A percentile compares a stretch with the other conserved stretches of the same genome.
Conservation (phyloP, 2,888 invertebrate genomes). For the Lamellibrachia satsuma region DNA sequence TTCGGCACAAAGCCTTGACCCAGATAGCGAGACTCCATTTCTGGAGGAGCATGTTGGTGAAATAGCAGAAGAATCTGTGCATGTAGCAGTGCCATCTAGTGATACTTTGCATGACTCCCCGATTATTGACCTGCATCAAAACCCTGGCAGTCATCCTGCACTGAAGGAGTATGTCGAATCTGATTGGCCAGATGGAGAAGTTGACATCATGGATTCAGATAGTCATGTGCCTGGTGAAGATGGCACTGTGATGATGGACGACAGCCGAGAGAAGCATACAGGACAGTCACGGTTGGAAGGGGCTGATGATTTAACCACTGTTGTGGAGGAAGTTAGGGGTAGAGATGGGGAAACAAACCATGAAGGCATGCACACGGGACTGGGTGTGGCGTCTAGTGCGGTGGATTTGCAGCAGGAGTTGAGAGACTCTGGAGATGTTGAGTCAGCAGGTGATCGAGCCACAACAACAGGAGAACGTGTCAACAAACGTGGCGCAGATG, state of each 20-base stretch:
- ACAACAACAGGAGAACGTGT: background rate
- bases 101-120: background rate
- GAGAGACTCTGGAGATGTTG: background rate
- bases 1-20: background rate
- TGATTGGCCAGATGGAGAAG: background rate
- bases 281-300: background rate
- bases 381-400: background rate
- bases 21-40: background rate
- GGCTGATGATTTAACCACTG: background rate
- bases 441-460: background rate
- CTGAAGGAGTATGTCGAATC: background rate
- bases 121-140: background rate
- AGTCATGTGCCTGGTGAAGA: background rate
- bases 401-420: background rate
- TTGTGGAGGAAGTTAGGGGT: background rate
- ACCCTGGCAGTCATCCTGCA: constrained; percentile 1
- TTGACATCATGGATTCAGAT: background rate
- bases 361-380: background rate
- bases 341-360: background rate
- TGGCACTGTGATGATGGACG: background rate
- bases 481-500: background rate
- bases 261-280: background rate
- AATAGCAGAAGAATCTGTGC: background rate
- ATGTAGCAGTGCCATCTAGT: background rate
- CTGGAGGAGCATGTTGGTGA: background rate